Evolutionary conservation across 2,113 vertebrate genomes (phyloP).

Genomic region (Anarhynchus alexandrinus): DNA sequence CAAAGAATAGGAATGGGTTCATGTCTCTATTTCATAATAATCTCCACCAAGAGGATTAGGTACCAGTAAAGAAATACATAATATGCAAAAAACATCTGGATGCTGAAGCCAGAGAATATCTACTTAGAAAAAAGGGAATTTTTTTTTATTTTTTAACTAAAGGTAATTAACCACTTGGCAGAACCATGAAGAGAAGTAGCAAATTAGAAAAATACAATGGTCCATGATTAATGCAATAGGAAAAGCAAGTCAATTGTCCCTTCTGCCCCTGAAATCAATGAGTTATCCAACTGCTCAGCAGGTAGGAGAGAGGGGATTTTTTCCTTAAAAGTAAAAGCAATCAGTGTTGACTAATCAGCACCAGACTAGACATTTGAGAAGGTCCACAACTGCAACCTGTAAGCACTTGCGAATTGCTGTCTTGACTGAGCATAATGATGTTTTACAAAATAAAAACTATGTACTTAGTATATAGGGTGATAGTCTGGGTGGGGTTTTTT

Average conservation of each 20-base stretch:
- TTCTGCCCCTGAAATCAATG: slow-evolving; percentile 12
- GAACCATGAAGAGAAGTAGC: not conserved
- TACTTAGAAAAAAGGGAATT: not conserved
- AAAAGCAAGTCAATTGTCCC: not conserved
- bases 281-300: not conserved
- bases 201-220: not conserved
- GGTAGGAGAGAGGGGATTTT: not conserved
- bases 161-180: not conserved
- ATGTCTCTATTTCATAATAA: not conserved
- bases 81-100: not conserved
- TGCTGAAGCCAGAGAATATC: not conserved
- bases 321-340: not conserved
- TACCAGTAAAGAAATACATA: not conserved
- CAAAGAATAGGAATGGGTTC: not conserved
- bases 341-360: not conserved
- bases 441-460: not conserved
- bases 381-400: not conserved
- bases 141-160: not conserved
- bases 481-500: not conserved
- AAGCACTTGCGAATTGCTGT: not conserved
- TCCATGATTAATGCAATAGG: not conserved
- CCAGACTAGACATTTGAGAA: not conserved
- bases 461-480: not conserved
- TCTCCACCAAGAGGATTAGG: not conserved
- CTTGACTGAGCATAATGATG: not conserved